Conservation (phyloP, 2,888 invertebrate genomes). For the Trachelus stipa region DNA sequence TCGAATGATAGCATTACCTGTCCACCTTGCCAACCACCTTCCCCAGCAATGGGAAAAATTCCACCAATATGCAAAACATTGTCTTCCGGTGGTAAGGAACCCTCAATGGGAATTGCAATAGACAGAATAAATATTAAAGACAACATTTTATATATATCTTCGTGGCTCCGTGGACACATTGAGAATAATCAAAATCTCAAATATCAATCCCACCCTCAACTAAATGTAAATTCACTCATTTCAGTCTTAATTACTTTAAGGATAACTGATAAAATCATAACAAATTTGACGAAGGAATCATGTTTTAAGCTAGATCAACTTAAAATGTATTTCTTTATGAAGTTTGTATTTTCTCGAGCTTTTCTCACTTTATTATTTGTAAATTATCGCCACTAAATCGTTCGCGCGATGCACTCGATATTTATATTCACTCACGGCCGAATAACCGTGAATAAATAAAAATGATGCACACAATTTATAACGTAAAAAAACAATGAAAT, state of each 20-base stretch:
- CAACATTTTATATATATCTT: slow-evolving; percentile 24
- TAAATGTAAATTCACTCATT: background rate
- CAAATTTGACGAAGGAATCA: background rate
- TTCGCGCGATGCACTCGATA: background rate
- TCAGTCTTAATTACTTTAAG: background rate
- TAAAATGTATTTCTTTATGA: background rate
- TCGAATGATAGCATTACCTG: slow-evolving; percentile 69
- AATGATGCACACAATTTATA: background rate
- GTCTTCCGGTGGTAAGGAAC: slow-evolving; percentile 65
- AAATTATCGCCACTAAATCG: background rate
- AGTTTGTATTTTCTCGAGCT: background rate
- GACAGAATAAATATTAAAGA: slow-evolving; percentile 37
- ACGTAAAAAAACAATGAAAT: slow-evolving; percentile 8
- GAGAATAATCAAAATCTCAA: background rate
- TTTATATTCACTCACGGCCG: background rate
- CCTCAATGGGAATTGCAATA: slow-evolving; percentile 34
- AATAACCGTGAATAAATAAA: background rate
- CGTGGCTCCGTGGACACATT: background rate
- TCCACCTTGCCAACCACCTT: slow-evolving; percentile 98
- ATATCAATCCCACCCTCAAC: background rate
- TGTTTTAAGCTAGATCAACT: background rate
- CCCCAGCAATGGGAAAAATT: slow-evolving; percentile 96
- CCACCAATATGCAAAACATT: slow-evolving; percentile 95
- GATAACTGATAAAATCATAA: background rate
- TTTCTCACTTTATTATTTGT: background rate